Evolutionary conservation across 2,113 vertebrate genomes (phyloP), one percentile per base, ranked within the genome.

Genomic region (Hipposideros armiger): DNA sequence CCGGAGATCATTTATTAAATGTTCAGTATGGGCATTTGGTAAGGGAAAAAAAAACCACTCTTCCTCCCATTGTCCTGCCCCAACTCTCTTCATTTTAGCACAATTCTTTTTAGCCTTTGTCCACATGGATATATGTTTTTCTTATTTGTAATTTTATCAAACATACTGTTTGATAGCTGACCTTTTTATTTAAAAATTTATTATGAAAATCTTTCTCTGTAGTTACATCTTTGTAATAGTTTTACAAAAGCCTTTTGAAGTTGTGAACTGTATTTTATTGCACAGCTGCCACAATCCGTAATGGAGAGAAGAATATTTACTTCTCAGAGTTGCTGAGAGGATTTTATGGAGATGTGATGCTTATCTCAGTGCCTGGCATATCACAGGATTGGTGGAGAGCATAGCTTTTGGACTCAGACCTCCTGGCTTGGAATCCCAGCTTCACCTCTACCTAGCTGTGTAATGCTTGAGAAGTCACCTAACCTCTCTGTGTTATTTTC

Each of bases 111-210:
- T n/a, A 78, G 22, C 15, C 58, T 94, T 90, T 89, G 54, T 54
- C 26, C 28, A 36, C 83, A 81, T 81, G 42, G 42, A 52, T 77
- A 16, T 36, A 58, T 42, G 36, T 92, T 91, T 90, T 69, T 20
- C 17, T 69, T 94, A 69, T 94, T 86, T 97, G 16, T 88, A 91
- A 72, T 81, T 78, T n/a, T 47, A 20, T 72, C 54, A 90, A 81
- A 67, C 42, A 74, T 72, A 64, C 19, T 47, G 42, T 74, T 70
- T 95, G 64, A 45, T 95, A 70, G 36, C 30, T 80, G 80, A 30
- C 50, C 56, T 92, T 91, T 84, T 91, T 40, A 42, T 93, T 95
- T 89, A 88, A 84, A 85, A 66, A 32, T 90, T 89, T 92, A 93
- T 91, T 88, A 52, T 50, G 52, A 73, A 94, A 89, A 88, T 97